Base-by-base conservation (phyloP, 1,140 invertebrate species). In the Portunus trituberculatus region DNA sequence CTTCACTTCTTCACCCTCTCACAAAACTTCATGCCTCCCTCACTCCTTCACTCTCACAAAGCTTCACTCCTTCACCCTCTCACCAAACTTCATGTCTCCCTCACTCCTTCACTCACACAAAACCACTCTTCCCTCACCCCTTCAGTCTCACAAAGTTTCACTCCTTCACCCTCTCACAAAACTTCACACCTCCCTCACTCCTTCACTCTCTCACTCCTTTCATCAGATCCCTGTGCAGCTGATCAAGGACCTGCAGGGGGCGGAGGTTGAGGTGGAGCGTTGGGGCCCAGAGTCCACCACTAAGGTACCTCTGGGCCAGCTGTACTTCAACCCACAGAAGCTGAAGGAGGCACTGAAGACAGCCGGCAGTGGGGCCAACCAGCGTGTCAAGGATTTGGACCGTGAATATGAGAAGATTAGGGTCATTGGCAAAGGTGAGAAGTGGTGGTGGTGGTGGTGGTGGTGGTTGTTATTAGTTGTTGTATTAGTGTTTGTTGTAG, bases 321-420 rank as follows among this genome's bases (percentile, higher is more conserved):
- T 97, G 32, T 97, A 97, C 96, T 97, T 97, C 93, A 96, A 97
- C 94, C 92, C 97, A 67, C 96, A 97, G 29, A 97, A 97, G 93
- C 96, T 97, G 59, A 96, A 96, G 94, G 96, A 96, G 32, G 94
- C 95, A 25, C 93, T 96, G 0, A 89, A 94, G 52, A 96, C 95
- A 16, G 86, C 92, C 28, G 88, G 84, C 92, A 97, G 96, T 25
- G 97, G 96, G 96, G 97, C 95, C 10, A 96, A 94, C 84, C 92
- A 96, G 91, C 87, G 96, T 95, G 96, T 96, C 29, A 96, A 97
- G 93, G 96, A 96, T 87, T 84, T 96, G 4, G 92, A 96, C 28
- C 93, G 95, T 91, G 97, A 97, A 1, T 98, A 98, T 97, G 97
- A 98, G 96, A 98, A 97, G 96, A 97, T 98, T 46, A 96, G 97